phyloP scores from a whole-genome alignment of 2,113 vertebrate species.

The Nibea coibor region DNA sequence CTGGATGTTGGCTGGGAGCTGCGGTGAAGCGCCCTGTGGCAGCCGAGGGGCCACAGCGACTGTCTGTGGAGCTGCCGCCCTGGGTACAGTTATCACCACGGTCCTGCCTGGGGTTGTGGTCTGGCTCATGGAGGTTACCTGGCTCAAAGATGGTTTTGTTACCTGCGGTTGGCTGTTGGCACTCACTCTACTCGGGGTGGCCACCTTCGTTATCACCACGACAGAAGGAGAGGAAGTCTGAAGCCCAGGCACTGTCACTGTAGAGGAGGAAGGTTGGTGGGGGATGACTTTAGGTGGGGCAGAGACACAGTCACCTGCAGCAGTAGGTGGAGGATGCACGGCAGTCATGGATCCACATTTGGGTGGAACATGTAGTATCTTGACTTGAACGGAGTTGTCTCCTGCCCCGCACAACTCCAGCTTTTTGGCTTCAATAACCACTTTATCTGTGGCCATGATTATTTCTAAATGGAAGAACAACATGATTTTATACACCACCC shows the following conservation, averaged over 20 bases:
- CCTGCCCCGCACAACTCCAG: background rate
- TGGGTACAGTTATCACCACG: constrained; percentile 71
- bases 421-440: constrained; percentile 6
- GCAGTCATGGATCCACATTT: background rate
- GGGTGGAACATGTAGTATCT: constrained; percentile 15
- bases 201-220: constrained; percentile 48
- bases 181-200: background rate
- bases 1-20: constrained; percentile 89
- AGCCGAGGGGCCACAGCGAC: constrained; percentile 72
- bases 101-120: constrained; percentile 68
- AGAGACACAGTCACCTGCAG: background rate
- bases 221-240: constrained; percentile 37
- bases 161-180: constrained; percentile 10
- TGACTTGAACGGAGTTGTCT: background rate
- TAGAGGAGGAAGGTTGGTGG: background rate
- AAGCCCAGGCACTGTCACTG: background rate
- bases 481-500: background rate
- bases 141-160: constrained; percentile 32
- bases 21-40: constrained; percentile 78
- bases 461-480: constrained; percentile 1
- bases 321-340: background rate
- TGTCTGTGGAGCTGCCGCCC: constrained; percentile 73
- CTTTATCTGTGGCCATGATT: constrained; percentile 44
- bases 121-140: constrained; percentile 55
- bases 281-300: background rate